Base-by-base conservation (phyloP, 2,888 invertebrate species). In the Melanostoma mellinum region DNA sequence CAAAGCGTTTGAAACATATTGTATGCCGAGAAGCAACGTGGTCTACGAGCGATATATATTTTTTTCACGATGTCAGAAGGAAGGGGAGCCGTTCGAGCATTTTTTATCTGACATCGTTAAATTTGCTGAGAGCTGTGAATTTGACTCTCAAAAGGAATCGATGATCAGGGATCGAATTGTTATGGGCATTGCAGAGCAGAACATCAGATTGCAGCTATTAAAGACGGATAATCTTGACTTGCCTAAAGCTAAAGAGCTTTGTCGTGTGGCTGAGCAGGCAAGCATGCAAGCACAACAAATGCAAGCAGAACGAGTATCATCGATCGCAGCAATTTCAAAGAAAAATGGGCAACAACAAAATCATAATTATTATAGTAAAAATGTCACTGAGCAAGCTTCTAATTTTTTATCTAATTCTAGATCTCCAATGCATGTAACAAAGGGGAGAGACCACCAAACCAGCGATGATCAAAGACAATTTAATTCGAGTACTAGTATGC, bases 361-460 rank as follows among this genome's bases (percentile, higher is more conserved):
- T 55, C 9, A 33, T 36, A 44, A 68, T 2, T 32, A 68, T 68
- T 46, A 32, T 55, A 68, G 44, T 40, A 20, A 53, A 53, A 52
- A 46, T 68, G 32, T 58, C 9, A 38, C 10, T 50, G 4, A 6
- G 9, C 10, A 42, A 40, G 33, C 2, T 58, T 42, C 33, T 40
- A 40, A 72, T 40, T 60, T 44, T 60, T 2, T 33, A 36, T 60
- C 65, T 56, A 53, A 65, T 65, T 53, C 65, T 48, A 73, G 67
- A 61, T 67, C 35, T 50, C 44, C 67, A 48, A 79, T 46, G n/a
- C 44, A 68, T 74, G 74, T 60, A 73, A 67, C 55, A 46, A 65
- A 60, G 56, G 33, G 46, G n/a, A 53, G 73, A 46, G 44, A 72
- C 48, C 56, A 71, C 30, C 36, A 53, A n/a, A 33, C 50, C 42